Conservation (phyloP, 2,888 invertebrate genomes). For the Acronicta leporina region DNA sequence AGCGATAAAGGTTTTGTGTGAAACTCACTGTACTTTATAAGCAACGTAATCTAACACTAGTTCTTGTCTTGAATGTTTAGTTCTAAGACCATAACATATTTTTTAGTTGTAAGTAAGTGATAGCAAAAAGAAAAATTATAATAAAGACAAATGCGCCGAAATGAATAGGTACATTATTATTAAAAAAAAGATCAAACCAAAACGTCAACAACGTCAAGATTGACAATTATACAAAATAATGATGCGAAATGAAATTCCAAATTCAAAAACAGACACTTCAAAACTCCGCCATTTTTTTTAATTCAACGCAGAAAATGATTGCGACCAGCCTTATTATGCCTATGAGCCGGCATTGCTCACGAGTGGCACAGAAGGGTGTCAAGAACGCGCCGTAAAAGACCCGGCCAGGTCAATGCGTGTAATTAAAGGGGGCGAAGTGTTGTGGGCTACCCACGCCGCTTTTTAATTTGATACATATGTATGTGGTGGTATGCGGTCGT, state of each 20-base stretch:
- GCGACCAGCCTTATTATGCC: constrained; percentile 38
- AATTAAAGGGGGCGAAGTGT: constrained; percentile 45
- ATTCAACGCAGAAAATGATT: constrained; percentile 22
- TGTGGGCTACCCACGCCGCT: constrained; percentile 16
- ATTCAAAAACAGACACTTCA: constrained; percentile 15
- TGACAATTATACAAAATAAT: neutral
- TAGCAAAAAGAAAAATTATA: neutral
- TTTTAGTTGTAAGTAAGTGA: too few relatives aligned
- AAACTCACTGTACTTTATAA: too few relatives aligned
- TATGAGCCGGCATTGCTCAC: constrained; percentile 34
- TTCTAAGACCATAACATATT: too few relatives aligned
- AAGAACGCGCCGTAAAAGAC: constrained; percentile 46
- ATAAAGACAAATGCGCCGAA: neutral
- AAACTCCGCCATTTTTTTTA: constrained; percentile 10
- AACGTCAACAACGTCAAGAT: too few relatives aligned
- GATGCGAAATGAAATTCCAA: neutral
- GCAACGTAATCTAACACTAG: too few relatives aligned
- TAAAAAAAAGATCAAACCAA: too few relatives aligned
- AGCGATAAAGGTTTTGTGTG: neutral
- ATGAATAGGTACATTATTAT: too few relatives aligned
- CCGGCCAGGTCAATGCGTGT: constrained; percentile 51
- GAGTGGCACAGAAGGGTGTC: constrained; percentile 55
- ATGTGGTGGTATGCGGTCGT: constrained; percentile 16
- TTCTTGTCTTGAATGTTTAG: too few relatives aligned
- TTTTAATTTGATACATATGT: constrained; percentile 53